Evolutionary conservation across 2,888 invertebrate genomes (phyloP), one percentile per base, ranked within the genome.

Genomic region (Pyralis farinalis): DNA sequence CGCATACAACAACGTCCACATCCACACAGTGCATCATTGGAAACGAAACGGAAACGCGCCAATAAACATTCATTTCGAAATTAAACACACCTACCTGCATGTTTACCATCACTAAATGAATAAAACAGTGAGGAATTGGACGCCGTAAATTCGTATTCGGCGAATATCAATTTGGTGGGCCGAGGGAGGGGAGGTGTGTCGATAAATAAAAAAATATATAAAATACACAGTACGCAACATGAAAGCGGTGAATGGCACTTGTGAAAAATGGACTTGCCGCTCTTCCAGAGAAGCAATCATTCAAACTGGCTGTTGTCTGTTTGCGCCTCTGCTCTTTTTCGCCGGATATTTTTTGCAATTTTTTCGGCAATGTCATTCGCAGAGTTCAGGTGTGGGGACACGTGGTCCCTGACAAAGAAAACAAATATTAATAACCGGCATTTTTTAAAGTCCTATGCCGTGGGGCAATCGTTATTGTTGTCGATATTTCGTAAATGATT

Each of bases 241-340:
- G 82, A 82, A 86, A 83, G 84, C 86, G 75, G 79, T 79, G 86
- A 88, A 88, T 88, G 86, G 86, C 88, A 88, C 88, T 88, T 82
- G 86, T 88, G 88, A 88, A 88, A 88, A 88, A 88, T 88, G 88
- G 88, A 88, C 88, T 86, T 81, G 82, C 84, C 86, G 82, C 87
- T 85, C 86, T 87, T 86, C 79, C 84, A 79, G 87, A 76, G 86
- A 87, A 87, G 85, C 87, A 85, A 88, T 88, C 88, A 88, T 88
- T 88, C 88, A 88, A 86, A 87, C 87, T 74, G 83, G 65, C 79
- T 79, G 87, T 86, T 88, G 88, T 88, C 86, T 88, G 86, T 80
- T 85, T 83, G 76, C 73, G 85, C 84, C 82, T 83, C 61, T 83
- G 85, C 85, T 86, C 86, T 85, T 86, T 85, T 86, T 79, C 82